These are phyloP conservation scores for Tenualosa thibaudeaui DNA, from an alignment of 2,797 vertebrate genomes.

Conservation along the genomic window DNA sequence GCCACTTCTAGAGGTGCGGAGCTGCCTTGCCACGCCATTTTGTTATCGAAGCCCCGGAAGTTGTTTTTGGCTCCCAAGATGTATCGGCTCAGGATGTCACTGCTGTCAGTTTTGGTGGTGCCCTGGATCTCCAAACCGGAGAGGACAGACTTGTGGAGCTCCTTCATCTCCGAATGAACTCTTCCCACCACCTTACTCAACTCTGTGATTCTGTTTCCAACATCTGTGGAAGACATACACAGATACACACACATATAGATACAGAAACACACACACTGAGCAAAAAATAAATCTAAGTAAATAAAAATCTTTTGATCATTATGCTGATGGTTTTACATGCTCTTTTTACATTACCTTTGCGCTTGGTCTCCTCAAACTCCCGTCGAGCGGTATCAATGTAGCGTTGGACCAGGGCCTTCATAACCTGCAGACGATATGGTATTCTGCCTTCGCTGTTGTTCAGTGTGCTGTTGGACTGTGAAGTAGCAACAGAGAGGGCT, in stretches of 20 bases:
- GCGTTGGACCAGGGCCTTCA: constrained; percentile 71
- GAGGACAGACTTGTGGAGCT: constrained; percentile 47
- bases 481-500: not conserved
- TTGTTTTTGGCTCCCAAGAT: constrained; percentile 69
- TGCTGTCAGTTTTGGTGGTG: constrained; percentile 21
- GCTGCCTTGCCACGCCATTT: constrained; percentile 35
- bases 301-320: constrained; percentile 14
- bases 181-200: constrained; percentile 68
- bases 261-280: not conserved
- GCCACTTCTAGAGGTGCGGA: constrained; percentile 30
- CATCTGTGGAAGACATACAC: constrained; percentile 51
- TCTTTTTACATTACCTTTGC: constrained; percentile 62
- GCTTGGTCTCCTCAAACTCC: constrained; percentile 71
- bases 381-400: constrained; percentile 70
- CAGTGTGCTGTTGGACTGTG: constrained; percentile 37
- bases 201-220: constrained; percentile 74
- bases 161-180: constrained; percentile 65
- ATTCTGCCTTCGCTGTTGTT: constrained; percentile 29
- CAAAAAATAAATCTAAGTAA: no score
- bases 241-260: not conserved
- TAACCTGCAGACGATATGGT: constrained; percentile 68
- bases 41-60: constrained; percentile 63
- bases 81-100: constrained; percentile 64
- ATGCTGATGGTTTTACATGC: not conserved
- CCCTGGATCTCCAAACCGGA: not conserved